Conservation (phyloP, 2,113 vertebrate genomes). For the Malurus elegans region DNA sequence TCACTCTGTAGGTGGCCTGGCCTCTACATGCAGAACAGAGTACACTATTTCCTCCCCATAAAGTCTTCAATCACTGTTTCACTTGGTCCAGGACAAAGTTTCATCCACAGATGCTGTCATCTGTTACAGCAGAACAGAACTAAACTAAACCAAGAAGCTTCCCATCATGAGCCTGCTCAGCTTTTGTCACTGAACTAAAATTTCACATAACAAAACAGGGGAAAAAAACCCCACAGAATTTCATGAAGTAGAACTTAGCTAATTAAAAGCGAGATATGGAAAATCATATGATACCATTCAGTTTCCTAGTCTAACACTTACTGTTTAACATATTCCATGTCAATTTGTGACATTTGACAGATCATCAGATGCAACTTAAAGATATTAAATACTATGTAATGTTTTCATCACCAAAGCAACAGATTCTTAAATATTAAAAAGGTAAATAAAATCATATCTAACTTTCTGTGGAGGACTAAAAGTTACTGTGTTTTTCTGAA, state of each 20-base stretch:
- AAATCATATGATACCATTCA: not conserved
- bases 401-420: not conserved
- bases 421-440: not conserved
- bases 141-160: not conserved
- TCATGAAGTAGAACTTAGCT: not conserved
- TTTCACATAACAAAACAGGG: not conserved
- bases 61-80: not conserved
- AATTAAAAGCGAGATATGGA: not conserved
- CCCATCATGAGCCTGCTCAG: not conserved
- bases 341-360: not conserved
- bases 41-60: not conserved
- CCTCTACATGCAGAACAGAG: not conserved
- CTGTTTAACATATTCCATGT: not conserved
- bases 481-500: not conserved
- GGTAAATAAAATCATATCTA: not conserved
- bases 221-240: not conserved
- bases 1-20: not conserved
- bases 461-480: not conserved
- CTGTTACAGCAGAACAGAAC: not conserved
- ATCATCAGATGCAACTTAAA: not conserved
- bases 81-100: not conserved
- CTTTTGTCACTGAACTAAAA: not conserved
- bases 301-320: not conserved
- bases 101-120: not conserved
- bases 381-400: not conserved